Evolutionary conservation across 2,888 invertebrate genomes (phyloP).

Genomic region (Heterodera filipjevi): DNA sequence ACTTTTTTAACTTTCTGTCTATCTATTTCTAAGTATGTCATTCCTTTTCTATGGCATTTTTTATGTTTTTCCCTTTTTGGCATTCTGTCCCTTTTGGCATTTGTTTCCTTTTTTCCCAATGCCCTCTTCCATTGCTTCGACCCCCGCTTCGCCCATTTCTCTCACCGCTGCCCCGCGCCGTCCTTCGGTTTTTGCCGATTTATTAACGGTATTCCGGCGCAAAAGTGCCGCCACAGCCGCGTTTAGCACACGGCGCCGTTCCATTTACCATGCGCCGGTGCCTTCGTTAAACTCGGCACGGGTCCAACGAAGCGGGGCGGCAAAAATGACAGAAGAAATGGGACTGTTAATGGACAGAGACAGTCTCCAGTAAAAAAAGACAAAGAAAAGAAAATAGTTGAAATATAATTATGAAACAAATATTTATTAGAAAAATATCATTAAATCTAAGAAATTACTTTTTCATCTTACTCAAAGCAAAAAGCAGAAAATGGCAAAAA

Average conservation of each 20-base stretch:
- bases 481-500: no score
- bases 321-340: constrained; percentile 15
- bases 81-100: background rate
- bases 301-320: constrained; percentile 13
- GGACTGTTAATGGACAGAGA: constrained; percentile 5
- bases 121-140: background rate
- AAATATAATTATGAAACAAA: no score
- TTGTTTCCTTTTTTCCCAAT: background rate
- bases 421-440: no score
- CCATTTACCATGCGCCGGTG: constrained; percentile 43
- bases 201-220: constrained; percentile 61
- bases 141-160: constrained; percentile 23
- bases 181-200: constrained; percentile 59
- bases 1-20: no score
- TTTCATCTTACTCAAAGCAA: no score
- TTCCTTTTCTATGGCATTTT: background rate
- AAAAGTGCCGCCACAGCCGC: constrained; percentile 44
- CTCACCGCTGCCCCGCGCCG: constrained; percentile 41
- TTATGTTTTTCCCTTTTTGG: background rate
- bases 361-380: constrained; percentile 9
- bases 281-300: background rate
- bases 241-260: constrained; percentile 33
- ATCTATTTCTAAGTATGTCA: no score
- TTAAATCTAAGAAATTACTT: no score
- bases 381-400: background rate